Conservation (phyloP, 2,113 vertebrate species). For the Myotis davidii region DNA sequence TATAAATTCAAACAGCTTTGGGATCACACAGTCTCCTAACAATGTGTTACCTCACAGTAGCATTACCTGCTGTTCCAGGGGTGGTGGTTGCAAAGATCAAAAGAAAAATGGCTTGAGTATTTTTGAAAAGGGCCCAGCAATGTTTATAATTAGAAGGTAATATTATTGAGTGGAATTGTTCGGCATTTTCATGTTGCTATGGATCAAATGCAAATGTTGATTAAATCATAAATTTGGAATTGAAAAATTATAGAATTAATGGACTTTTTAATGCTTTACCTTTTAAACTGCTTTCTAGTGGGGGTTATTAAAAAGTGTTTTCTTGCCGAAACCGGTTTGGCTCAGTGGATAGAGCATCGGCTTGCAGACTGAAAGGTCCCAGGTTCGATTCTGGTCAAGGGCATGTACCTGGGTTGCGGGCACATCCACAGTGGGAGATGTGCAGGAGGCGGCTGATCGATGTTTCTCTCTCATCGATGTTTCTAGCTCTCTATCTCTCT, state of each 20-base stretch:
- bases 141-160: neutral
- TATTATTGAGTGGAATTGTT: neutral
- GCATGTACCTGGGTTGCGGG: too few relatives aligned
- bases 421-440: too few relatives aligned
- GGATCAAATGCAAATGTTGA: neutral
- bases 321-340: too few relatives aligned
- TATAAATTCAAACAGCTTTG: neutral
- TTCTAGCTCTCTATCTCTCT: too few relatives aligned
- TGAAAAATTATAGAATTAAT: conserved; percentile 16
- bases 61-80: neutral
- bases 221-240: conserved; percentile 6
- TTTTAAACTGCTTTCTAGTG: neutral
- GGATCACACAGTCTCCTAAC: neutral
- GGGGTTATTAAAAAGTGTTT: neutral
- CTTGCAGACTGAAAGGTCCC: too few relatives aligned
- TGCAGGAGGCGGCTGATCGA: too few relatives aligned
- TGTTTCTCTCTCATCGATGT: too few relatives aligned
- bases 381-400: too few relatives aligned
- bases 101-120: neutral
- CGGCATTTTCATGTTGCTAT: neutral
- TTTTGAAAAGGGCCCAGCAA: neutral
- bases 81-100: neutral
- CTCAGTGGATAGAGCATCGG: too few relatives aligned
- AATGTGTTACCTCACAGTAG: neutral
- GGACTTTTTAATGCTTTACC: neutral